phyloP scores from a whole-genome alignment of 2,888 invertebrate species.

The Perithous albicinctus region DNA sequence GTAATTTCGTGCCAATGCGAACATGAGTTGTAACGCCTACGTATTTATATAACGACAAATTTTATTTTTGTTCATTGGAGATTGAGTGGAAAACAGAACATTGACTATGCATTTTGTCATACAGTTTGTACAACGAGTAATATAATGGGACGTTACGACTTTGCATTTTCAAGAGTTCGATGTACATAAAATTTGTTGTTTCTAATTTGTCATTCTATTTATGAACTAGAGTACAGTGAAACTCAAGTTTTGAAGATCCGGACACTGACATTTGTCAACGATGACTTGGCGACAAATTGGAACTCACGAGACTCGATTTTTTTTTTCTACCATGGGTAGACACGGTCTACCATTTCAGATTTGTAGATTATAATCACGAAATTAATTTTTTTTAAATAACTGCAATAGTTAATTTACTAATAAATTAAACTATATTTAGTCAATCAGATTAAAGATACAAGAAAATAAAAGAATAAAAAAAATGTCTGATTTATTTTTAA shows the following conservation, averaged over 20 bases:
- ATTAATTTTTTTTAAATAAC: neutral
- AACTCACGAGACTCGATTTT: neutral
- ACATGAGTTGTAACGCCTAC: slow-evolving; percentile 42
- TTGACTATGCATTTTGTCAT: neutral
- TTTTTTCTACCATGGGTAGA: neutral
- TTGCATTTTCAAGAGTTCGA: slow-evolving; percentile 5
- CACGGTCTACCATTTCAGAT: neutral
- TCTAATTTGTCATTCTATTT: neutral
- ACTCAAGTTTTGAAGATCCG: neutral
- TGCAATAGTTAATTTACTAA: neutral
- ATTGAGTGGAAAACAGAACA: neutral
- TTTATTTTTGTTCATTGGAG: neutral
- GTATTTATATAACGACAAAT: neutral
- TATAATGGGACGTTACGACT: neutral
- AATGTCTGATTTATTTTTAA: too few relatives aligned
- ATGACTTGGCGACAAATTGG: neutral
- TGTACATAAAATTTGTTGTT: neutral
- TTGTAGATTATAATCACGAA: neutral
- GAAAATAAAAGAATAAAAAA: too few relatives aligned
- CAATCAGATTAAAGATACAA: too few relatives aligned
- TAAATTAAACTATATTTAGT: too few relatives aligned
- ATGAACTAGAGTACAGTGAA: neutral
- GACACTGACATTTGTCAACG: neutral
- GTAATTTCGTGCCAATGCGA: slow-evolving; percentile 19
- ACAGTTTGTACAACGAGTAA: neutral